phyloP scores from a whole-genome alignment of 2,113 vertebrate genomes.

The Dissostichus mawsoni region DNA sequence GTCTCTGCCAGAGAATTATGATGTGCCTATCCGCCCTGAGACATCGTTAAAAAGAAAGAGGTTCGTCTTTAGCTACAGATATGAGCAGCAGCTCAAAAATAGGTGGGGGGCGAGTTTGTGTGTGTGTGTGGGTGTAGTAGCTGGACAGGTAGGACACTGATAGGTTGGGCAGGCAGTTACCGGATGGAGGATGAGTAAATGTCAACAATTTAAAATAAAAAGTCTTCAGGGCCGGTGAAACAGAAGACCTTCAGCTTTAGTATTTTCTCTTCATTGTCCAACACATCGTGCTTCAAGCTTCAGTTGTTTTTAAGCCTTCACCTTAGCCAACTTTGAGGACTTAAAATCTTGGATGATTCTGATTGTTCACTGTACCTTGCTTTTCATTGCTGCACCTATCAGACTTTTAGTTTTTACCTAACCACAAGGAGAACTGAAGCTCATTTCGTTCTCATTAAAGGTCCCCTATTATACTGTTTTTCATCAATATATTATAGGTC shows the following conservation, averaged over 20 bases:
- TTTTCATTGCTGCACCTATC: neutral
- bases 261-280: constrained; percentile 9
- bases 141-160: neutral
- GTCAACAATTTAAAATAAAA: constrained; percentile 22
- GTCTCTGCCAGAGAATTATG: constrained; percentile 21
- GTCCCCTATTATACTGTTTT: too few relatives aligned
- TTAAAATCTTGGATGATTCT: neutral
- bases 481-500: too few relatives aligned
- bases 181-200: constrained; percentile 9
- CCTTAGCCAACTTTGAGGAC: neutral
- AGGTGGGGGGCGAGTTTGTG: neutral
- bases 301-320: neutral
- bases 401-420: too few relatives aligned
- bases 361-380: neutral
- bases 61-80: constrained; percentile 29
- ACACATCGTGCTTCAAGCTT: neutral
- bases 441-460: too few relatives aligned
- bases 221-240: neutral
- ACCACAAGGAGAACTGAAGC: too few relatives aligned
- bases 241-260: constrained; percentile 5
- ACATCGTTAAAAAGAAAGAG: constrained; percentile 43
- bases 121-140: constrained; percentile 12
- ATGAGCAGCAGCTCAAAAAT: constrained; percentile 24
- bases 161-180: constrained; percentile 9
- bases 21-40: constrained; percentile 13